These are phyloP conservation scores for Crax fasciolata DNA, from an alignment of 2,797 vertebrate genomes.

Conservation along the genomic window DNA sequence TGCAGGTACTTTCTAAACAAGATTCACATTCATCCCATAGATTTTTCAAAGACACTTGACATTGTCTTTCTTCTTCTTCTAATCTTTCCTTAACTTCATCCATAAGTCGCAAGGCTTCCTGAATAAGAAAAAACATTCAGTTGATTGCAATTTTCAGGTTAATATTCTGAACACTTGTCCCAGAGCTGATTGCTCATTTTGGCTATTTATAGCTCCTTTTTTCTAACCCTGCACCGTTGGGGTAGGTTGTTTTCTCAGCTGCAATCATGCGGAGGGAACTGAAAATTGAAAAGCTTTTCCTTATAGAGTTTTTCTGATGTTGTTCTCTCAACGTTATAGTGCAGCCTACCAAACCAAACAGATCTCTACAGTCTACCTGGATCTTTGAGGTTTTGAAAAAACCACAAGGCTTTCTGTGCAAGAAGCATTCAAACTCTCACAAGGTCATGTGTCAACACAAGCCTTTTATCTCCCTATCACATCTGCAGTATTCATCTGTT, in stretches of 20 bases:
- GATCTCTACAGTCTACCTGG: neutral
- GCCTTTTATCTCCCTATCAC: neutral
- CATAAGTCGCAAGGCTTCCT: slow-evolving; percentile 89
- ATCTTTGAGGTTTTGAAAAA: neutral
- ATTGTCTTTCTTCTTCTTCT: slow-evolving; percentile 89
- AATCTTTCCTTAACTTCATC: slow-evolving; percentile 90
- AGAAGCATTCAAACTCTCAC: neutral
- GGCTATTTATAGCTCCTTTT: neutral
- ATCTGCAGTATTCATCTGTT: neutral
- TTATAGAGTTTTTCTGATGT: neutral
- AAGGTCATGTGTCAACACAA: neutral
- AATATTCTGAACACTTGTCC: neutral
- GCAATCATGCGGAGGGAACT: neutral
- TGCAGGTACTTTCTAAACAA: slow-evolving; percentile 90
- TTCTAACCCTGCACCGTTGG: neutral
- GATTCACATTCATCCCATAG: slow-evolving; percentile 90
- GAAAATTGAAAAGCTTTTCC: neutral
- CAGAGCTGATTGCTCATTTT: neutral
- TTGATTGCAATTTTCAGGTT: neutral
- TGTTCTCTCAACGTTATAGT: neutral
- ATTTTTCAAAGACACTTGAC: slow-evolving; percentile 85
- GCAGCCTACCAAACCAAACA: neutral
- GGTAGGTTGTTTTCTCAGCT: neutral
- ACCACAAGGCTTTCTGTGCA: neutral
- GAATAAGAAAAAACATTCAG: slow-evolving; percentile 38